Evolutionary conservation across 2,797 vertebrate species (phyloP), one percentile per base, ranked within the genome.

Genomic region (Enteromius argenteus): DNA sequence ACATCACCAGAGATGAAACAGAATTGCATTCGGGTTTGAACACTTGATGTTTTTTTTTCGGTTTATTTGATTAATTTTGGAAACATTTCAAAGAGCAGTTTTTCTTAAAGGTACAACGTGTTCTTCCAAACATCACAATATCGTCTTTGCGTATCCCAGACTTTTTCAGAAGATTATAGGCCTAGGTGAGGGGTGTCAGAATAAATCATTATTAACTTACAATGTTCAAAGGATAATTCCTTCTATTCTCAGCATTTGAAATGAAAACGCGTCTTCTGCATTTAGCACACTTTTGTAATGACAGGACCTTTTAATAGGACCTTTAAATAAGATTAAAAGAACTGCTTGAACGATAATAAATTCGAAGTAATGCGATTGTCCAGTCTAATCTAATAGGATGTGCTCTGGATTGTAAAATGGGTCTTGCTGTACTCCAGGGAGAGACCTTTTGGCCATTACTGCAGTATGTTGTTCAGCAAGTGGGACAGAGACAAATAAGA

Each of bases 361-460:
- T 44, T 49, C 80, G 71, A 79, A 83, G 89, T 83, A 91, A 89
- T 87, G 84, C 76, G 78, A 86, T 89, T 90, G 87, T 91, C 77
- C 83, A 85, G 68, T 84, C 82, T 87, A 87, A 89, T 89, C 86
- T 89, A 91, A 90, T 84, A 87, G 86, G 77, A 88, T 87, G 88
- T 79, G 66, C 62, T 78, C 85, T 76, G 71, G 79, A 81, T 84
- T n/a, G 73, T 35, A 85, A 88, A 88, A 67, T 81, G 58, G 81
- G 84, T 80, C 85, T 83, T 68, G 81, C 84, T 72, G 75, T 84
- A 64, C 84, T 80, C 84, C 60, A 68, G 86, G 67, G 69, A 84
- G 42, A 73, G 69, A 56, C 49, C 27, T 79, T 67, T 81, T 81
- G 81, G 80, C 80, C 86, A 69, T 86, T 79, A 84, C 72, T 80